Conservation (phyloP, 2,113 vertebrate species). For the Hemiscyllium ocellatum region DNA sequence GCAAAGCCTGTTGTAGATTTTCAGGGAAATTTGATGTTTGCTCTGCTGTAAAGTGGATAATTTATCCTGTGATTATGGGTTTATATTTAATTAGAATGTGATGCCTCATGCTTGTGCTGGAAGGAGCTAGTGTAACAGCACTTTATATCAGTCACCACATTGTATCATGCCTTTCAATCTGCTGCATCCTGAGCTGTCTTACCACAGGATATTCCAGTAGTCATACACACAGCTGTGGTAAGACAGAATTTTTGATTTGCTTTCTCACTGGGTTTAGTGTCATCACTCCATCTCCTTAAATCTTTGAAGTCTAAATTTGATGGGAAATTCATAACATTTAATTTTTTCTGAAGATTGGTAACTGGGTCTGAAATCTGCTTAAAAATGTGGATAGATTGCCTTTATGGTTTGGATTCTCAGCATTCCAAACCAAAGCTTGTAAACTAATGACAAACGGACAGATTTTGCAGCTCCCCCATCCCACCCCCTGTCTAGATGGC, state of each 20-base stretch:
- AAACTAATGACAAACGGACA: not conserved
- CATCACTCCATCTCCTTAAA: not conserved
- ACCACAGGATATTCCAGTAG: not conserved
- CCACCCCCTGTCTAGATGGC: no score
- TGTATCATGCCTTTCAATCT: not conserved
- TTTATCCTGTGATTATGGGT: not conserved
- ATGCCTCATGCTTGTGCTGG: not conserved
- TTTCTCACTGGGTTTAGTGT: not conserved
- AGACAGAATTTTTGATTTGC: not conserved
- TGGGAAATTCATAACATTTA: not conserved
- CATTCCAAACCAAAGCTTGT: not conserved
- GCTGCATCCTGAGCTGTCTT: not conserved
- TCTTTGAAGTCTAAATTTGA: not conserved
- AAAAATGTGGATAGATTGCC: not conserved
- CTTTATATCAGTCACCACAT: not conserved
- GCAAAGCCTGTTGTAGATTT: not conserved
- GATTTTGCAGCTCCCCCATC: no score
- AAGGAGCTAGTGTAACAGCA: not conserved
- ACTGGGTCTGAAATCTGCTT: not conserved
- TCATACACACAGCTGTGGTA: not conserved
- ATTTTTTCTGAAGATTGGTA: not conserved
- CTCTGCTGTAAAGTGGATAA: constrained; percentile 5
- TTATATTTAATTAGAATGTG: constrained; percentile 15
- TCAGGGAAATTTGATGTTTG: not conserved
- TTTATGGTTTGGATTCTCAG: not conserved